These are phyloP conservation scores for Plotosus lineatus DNA, from an alignment of 2,113 vertebrate species.

Conservation along the genomic window DNA sequence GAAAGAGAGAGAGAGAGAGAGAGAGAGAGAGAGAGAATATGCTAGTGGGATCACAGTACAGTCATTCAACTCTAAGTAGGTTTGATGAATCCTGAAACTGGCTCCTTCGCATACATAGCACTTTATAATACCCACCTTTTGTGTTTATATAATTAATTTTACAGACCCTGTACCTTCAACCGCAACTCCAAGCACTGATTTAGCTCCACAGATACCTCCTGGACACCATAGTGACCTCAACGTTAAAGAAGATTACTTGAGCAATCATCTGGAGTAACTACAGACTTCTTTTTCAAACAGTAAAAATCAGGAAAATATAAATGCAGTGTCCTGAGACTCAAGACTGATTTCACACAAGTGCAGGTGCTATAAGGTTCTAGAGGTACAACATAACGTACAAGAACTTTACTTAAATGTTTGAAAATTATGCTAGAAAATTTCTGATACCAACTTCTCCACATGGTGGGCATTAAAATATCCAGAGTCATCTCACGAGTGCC, in stretches of 20 bases:
- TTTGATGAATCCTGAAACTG: background rate
- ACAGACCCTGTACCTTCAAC: slow-evolving; percentile 32
- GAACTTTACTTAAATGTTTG: background rate
- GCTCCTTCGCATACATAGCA: background rate
- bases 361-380: background rate
- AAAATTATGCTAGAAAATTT: background rate
- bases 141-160: background rate
- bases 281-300: background rate
- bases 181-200: background rate
- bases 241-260: slow-evolving; percentile 51
- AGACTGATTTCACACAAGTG: background rate
- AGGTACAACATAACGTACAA: slow-evolving; percentile 7
- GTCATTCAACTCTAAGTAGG: background rate
- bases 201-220: background rate
- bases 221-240: background rate
- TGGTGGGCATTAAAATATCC: background rate
- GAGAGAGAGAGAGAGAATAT: background rate
- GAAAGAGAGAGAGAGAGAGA: background rate
- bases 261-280: slow-evolving; percentile 55
- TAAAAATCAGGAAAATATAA: background rate
- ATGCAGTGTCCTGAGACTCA: background rate
- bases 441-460: background rate
- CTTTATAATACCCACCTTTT: background rate
- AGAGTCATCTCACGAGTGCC: background rate
- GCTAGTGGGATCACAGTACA: background rate